Evolutionary conservation across 2,113 vertebrate genomes (phyloP).

Genomic region (Channa argus): DNA sequence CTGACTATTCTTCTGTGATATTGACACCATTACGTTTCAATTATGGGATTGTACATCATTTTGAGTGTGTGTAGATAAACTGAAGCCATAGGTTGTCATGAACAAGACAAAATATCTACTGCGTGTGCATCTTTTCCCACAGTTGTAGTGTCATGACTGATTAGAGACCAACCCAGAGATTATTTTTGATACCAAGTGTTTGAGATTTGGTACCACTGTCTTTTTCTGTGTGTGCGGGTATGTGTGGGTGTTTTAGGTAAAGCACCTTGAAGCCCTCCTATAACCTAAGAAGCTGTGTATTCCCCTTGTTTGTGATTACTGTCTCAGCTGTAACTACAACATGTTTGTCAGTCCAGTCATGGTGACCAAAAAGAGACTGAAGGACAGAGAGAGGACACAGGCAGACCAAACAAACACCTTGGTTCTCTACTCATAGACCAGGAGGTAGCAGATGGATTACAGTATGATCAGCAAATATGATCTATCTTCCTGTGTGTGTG

Average conservation of each 20-base stretch:
- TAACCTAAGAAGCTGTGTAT: conserved; percentile 77
- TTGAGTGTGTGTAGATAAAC: conserved; percentile 82
- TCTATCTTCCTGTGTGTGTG: conserved; percentile 49
- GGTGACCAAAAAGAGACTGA: conserved; percentile 83
- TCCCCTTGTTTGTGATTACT: conserved; percentile 84
- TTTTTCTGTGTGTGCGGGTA: conserved; percentile 7
- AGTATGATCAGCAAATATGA: conserved; percentile 49
- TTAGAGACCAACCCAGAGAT: conserved; percentile 91
- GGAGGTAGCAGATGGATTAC: conserved; percentile 61
- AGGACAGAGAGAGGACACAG: conserved; percentile 35
- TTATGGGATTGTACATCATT: conserved; percentile 83
- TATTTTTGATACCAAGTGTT: conserved; percentile 94
- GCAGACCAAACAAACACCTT: conserved; percentile 60
- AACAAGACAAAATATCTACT: conserved; percentile 85
- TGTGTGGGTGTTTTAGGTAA: conserved; percentile 70
- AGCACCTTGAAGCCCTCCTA: conserved; percentile 71
- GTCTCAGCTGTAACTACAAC: conserved; percentile 80
- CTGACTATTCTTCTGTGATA: conserved; percentile 49
- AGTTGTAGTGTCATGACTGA: conserved; percentile 82
- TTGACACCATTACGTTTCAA: conserved; percentile 31
- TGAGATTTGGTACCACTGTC: conserved; percentile 54
- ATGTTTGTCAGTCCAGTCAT: conserved; percentile 83
- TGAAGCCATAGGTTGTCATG: conserved; percentile 89
- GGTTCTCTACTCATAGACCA: conserved; percentile 55
- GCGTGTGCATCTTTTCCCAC: conserved; percentile 87